Evolutionary conservation across 2,797 vertebrate genomes (phyloP).

Genomic region (Enteromius fasciolatus): DNA sequence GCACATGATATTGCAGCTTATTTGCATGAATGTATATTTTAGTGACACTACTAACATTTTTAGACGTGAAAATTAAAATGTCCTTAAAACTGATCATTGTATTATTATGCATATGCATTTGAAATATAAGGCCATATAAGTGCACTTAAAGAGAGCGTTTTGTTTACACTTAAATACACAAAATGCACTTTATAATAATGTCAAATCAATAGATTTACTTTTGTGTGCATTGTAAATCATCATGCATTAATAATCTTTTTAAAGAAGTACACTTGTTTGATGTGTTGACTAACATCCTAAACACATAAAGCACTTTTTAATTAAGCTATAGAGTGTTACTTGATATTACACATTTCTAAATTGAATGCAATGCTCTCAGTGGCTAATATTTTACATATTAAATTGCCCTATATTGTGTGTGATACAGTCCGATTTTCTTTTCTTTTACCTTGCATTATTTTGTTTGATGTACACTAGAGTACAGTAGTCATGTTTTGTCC

Average conservation of each 20-base stretch:
- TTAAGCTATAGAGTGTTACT: neutral
- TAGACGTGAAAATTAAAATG: neutral
- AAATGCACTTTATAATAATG: neutral
- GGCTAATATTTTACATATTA: neutral
- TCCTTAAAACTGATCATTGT: neutral
- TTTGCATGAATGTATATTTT: neutral
- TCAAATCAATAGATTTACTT: neutral
- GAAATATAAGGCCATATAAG: neutral
- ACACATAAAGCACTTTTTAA: neutral
- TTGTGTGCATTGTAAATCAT: neutral
- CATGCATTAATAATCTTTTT: neutral
- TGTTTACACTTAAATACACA: neutral
- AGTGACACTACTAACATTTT: neutral
- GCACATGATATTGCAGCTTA: neutral
- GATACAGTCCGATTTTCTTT: neutral
- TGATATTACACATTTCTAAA: neutral
- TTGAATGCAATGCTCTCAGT: neutral
- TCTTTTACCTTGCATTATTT: neutral
- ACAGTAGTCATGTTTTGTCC: neutral
- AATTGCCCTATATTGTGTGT: neutral
- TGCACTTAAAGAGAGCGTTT: neutral
- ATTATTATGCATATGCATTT: neutral
- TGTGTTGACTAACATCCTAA: neutral
- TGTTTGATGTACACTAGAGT: neutral
- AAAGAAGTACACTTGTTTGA: neutral